A percentile compares a stretch with the other conserved stretches of the same genome.
Conservation (phyloP, 2,888 invertebrate genomes). For the Mesorhabditis belari region DNA sequence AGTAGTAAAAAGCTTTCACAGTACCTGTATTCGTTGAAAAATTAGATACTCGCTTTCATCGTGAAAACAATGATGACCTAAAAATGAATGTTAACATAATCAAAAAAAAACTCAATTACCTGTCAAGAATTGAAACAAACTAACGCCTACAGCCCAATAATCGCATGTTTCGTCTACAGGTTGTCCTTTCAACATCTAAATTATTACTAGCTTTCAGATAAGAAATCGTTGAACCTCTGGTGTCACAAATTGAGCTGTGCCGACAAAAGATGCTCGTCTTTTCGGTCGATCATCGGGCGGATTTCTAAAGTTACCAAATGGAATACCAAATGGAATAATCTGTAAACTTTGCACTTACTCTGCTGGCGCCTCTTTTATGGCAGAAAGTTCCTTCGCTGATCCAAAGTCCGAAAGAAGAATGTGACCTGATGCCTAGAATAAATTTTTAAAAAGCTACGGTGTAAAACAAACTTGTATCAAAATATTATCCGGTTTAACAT, state of each 20-base stretch:
- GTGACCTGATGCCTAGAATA: constrained; percentile 92
- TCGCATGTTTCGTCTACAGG: constrained; percentile 11
- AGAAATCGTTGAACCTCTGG: constrained; percentile 65
- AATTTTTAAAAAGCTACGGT: too few relatives aligned
- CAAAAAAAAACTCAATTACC: constrained; percentile 11
- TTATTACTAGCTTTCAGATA: not conserved
- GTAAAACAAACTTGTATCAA: too few relatives aligned
- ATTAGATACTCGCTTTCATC: constrained; percentile 78
- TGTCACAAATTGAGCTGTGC: constrained; percentile 95
- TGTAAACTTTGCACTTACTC: not conserved
- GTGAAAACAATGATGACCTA: constrained; percentile 35
- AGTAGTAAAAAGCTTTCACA: too few relatives aligned
- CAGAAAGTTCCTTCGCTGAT: constrained; percentile 67
- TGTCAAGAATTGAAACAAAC: constrained; percentile 23
- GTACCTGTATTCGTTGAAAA: constrained; percentile 84
- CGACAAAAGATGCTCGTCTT: constrained; percentile 68
- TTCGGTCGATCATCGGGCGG: not conserved
- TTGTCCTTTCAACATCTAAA: constrained; percentile 22
- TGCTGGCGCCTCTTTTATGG: too few relatives aligned
- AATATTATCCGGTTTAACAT: constrained; percentile 71
- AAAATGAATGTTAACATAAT: constrained; percentile 12
- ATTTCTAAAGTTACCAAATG: not conserved
- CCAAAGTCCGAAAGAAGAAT: constrained; percentile 94
- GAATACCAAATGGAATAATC: not conserved
- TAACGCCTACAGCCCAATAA: constrained; percentile 35